phyloP scores from a whole-genome alignment of 2,797 vertebrate genomes.

The Catharus ustulatus region DNA sequence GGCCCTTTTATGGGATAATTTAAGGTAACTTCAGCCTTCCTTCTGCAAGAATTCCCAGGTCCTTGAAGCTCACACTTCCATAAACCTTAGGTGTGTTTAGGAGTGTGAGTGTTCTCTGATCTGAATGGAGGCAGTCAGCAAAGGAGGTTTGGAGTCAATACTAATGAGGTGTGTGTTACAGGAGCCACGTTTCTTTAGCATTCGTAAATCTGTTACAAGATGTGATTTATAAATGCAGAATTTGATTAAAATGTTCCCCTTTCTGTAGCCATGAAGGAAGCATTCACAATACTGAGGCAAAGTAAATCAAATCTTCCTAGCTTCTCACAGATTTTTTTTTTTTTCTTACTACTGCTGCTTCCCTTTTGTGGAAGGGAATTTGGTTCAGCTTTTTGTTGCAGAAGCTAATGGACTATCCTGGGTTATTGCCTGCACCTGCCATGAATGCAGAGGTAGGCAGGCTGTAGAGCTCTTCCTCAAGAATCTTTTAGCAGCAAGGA shows the following conservation, averaged over 20 bases:
- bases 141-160: background rate
- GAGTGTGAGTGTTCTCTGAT: accelerated
- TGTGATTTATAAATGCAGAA: background rate
- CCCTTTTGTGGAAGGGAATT: background rate
- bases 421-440: background rate
- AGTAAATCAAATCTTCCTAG: background rate
- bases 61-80: background rate
- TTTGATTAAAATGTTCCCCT: background rate
- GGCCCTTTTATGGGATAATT: background rate
- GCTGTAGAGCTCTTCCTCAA: conserved; percentile 30
- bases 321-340: background rate
- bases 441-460: conserved; percentile 2
- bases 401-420: background rate
- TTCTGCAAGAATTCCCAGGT: background rate
- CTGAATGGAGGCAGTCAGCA: background rate
- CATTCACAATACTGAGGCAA: background rate
- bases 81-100: background rate
- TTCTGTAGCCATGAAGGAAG: background rate
- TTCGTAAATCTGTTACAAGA: background rate
- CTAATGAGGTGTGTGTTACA: background rate
- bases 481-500: conserved; percentile 71
- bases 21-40: background rate
- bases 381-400: background rate
- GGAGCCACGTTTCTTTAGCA: background rate
- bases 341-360: background rate